Base-by-base conservation (phyloP, 2,797 vertebrate genomes). In the Takifugu ocellatus region DNA sequence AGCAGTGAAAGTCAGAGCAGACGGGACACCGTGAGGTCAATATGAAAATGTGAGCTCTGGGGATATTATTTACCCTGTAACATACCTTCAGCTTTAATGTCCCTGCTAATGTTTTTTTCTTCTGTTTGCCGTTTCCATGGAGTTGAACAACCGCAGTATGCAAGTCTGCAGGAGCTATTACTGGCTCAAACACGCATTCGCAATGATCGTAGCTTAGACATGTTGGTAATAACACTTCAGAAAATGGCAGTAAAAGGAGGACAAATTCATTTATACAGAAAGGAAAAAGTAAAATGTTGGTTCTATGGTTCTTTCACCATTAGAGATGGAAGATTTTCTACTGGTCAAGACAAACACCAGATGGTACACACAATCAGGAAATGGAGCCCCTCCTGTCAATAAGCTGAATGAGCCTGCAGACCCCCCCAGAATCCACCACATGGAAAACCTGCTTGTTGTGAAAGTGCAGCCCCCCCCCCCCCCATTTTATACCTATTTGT, bases 361-460 rank as follows among this genome's bases (percentile, higher is more conserved):
- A 53, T 47, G 54, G 49, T 54, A 64, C 72, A 27, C 31, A 12
- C 31, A 6, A 47, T 49, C n/a, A 67, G 33, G 31, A 63, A 57
- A 17, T 39, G 29, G 59, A 72, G 55, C 44, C 44, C 64, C 48
- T 60, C 21, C 59, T 72, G 64, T 17, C 27, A 39, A 70, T 68
- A 75, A 64, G 6, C 51, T 82, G 62, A 70, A 59, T 67, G 52
- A 73, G 61, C 58, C 48, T 74, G 27, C 27, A 4, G 27, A 7
- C 42, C 66, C 15, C n/a, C n/a, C 74, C 73, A 76, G 68, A 46
- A 60, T 72, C 61, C 16, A 49, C 79, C 88, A 88, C 83, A 88
- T 90, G 89, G 89, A 87, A 91, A 89, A 85, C 59, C 27, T 5
- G 27, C 27, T 29, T 29, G 27, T 29, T 29, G 27, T 29, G 27